Base-by-base conservation (phyloP, 2,113 vertebrate species). In the Plotosus lineatus region DNA sequence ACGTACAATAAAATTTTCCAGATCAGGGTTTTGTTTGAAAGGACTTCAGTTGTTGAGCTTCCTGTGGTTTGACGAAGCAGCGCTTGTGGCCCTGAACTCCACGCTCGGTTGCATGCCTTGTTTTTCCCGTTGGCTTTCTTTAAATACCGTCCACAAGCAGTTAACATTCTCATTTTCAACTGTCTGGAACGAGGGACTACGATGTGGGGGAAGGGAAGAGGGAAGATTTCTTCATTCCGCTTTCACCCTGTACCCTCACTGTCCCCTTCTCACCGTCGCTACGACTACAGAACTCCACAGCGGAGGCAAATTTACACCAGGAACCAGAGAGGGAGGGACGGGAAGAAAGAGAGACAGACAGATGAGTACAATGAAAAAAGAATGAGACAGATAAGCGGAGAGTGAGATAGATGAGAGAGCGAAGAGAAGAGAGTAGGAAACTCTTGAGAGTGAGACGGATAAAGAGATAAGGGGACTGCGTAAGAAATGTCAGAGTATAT, bases 61-160 rank as follows among this genome's bases (percentile, higher is more conserved):
- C 31, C 61, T 79, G 48, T 42, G 63, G 61, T 55, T 69, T 26
- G 33, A 38, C 14, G 26, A 42, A 51, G 33, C 48, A 19, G 38
- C 63, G 33, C 31, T 71, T 40, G 50, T 14, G 36, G 60, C 15
- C 38, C 66, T 46, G 51, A 71, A 46, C 48, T 69, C 33, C 78
- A 79, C 19, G 65, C 50, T 71, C 38, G 21, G 78, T 71, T 71
- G 66, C 65, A 58, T 38, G 51, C 65, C 51, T 58, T 79, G 78
- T 79, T 71, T 56, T 31, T 36, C 65, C 19, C 10, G 51, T 71
- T 79, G 78, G 51, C 51, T 71, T 79, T 44, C 65, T 36, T 58
- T 31, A 79, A 79, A 79, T 65, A 71, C 77, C 65, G 12, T 79
- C 78, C 51, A 69, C 78, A 56, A 79, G 78, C 78, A 58, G 78